These are phyloP conservation scores for Patiria pectinifera DNA, from an alignment of 53 echinoderm and acorn worm species.

Conservation along the genomic window DNA sequence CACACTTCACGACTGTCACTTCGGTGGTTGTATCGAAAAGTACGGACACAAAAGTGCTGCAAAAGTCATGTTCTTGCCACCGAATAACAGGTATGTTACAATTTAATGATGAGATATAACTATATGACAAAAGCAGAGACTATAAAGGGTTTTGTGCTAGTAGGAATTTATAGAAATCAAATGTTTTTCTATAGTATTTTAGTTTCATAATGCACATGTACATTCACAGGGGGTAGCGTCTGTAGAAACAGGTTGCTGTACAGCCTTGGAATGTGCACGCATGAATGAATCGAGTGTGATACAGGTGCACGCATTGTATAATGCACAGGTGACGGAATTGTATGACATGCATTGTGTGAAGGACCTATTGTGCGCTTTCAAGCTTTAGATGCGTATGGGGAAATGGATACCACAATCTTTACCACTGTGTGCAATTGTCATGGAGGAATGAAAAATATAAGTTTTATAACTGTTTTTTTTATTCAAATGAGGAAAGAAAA, in stretches of 20 bases:
- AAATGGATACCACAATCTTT: no score
- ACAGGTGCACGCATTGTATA: conserved; percentile 25
- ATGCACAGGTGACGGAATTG: neutral
- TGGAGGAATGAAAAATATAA: no score
- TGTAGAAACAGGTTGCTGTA: conserved; percentile 42
- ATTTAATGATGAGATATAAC: neutral
- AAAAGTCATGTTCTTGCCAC: neutral
- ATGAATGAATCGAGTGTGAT: neutral
- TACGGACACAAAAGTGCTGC: neutral
- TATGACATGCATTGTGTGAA: neutral
- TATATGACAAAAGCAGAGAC: neutral
- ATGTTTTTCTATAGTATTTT: neutral
- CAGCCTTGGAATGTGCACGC: conserved; percentile 28
- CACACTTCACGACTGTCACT: conserved; percentile 8
- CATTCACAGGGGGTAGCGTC: conserved; percentile 19
- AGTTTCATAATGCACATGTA: neutral
- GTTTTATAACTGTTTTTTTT: no score
- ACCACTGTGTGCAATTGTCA: no score
- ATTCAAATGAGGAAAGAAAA: no score
- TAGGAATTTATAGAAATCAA: neutral
- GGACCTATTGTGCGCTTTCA: neutral
- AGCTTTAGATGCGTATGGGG: no score
- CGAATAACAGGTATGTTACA: conserved; percentile 26
- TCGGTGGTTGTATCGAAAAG: neutral
- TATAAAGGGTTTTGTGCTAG: neutral